Conservation (phyloP, 64 coral and sea anemone species). For the Montipora capricornis region DNA sequence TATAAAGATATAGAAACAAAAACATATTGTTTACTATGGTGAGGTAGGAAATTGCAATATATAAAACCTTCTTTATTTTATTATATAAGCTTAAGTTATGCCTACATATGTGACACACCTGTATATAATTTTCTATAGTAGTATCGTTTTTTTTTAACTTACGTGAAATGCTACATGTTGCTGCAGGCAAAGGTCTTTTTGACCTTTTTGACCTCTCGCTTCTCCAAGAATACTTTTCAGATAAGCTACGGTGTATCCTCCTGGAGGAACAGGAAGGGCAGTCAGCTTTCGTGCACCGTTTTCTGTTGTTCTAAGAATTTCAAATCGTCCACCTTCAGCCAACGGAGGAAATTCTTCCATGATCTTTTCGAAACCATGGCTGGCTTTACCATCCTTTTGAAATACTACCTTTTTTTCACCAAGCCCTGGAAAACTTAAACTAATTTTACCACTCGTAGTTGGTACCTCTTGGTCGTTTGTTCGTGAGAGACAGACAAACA, state of each 20-base stretch:
- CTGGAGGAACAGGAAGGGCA: constrained; percentile 10
- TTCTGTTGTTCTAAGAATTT: constrained; percentile 26
- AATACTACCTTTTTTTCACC: constrained; percentile 24
- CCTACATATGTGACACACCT: neutral
- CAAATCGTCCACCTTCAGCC: constrained; percentile 16
- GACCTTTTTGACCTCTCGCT: neutral
- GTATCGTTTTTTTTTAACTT: neutral
- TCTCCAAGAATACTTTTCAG: constrained; percentile 7
- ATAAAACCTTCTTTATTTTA: neutral
- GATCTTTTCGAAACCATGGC: constrained; percentile 4
- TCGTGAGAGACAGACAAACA: neutral
- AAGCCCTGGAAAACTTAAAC: neutral
- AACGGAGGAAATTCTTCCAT: constrained; percentile 5
- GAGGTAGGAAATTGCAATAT: neutral
- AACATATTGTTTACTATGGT: neutral
- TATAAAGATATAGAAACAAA: neutral
- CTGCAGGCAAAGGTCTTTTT: neutral
- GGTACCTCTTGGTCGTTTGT: constrained; percentile 7
- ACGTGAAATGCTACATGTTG: neutral
- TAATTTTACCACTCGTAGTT: neutral
- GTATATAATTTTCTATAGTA: neutral
- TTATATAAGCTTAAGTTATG: neutral
- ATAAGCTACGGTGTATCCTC: constrained; percentile 16
- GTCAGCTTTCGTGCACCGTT: neutral
- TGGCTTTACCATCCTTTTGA: constrained; percentile 28